Percentiles rank a stretch among this genome's conserved stretches.
These are phyloP conservation scores for Lepidostoma basale DNA, from an alignment of 1,140 invertebrate species.

Conservation along the genomic window DNA sequence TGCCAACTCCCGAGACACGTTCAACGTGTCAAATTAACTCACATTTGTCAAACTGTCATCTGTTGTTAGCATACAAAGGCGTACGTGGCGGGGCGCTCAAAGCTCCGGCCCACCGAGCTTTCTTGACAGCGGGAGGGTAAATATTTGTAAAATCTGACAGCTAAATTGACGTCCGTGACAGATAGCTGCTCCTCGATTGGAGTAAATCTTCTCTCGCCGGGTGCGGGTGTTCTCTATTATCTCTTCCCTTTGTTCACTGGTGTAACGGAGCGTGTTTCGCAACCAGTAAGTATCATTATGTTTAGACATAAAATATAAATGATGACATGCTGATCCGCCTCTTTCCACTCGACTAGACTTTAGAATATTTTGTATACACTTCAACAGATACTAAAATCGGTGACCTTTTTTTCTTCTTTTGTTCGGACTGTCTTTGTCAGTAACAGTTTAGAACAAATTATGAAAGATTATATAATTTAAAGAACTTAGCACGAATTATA, in stretches of 20 bases:
- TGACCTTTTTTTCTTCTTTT: no score
- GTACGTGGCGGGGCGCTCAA: not conserved
- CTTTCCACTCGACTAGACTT: no score
- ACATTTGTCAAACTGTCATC: slow-evolving; percentile 30
- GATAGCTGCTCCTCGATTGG: slow-evolving; percentile 15
- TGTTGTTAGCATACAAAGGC: slow-evolving; percentile 18
- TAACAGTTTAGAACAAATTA: no score
- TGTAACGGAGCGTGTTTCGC: not conserved
- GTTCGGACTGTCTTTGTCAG: no score
- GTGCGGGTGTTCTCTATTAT: slow-evolving; percentile 18
- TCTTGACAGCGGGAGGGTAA: slow-evolving; percentile 31
- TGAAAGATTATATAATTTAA: no score
- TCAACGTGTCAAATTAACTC: not conserved
- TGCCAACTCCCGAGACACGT: no score
- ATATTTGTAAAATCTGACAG: slow-evolving; percentile 43
- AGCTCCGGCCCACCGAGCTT: not conserved
- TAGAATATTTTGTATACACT: no score
- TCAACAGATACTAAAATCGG: no score
- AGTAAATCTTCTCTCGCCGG: slow-evolving; percentile 13
- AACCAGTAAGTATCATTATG: no score
- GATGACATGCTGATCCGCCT: no score
- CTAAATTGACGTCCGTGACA: slow-evolving; percentile 40
- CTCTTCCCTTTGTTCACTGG: not conserved
- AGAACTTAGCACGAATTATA: no score
- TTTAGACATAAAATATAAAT: no score